Evolutionary conservation across 2,797 vertebrate genomes (phyloP), one percentile per base, ranked within the genome.

Genomic region (Rhinophrynus dorsalis): DNA sequence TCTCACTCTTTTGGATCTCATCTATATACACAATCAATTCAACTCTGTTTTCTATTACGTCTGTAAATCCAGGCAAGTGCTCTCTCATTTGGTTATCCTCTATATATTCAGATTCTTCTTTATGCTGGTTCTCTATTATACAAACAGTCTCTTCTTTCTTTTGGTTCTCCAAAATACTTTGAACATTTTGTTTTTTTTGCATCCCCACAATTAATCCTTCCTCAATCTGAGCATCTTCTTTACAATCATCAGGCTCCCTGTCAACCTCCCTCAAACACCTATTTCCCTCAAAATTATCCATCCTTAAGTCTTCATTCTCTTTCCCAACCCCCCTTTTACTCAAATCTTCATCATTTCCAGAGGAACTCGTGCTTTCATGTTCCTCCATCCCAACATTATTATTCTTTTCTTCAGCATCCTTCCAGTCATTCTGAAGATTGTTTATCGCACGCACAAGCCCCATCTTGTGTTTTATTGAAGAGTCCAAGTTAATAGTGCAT

Each of bases 401-500:
- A 6, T 48, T 55, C 5, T 11, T 21, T 4, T 3, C 21, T 6
- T 27, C 37, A 13, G 29, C 10, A 13, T 37, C 47, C 21, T 65
- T 64, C 68, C 68, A 72, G 13, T 72, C 68, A 17, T 72, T 72
- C 48, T 72, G 68, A 18, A 97, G 83, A 0, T 84, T 78, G 0
- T 75, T 76, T 4, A 89, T 80, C 0, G 85, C 90, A 4, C 93
- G 80, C 10, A 94, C 84, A 18, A 87, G 85, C n/a, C 87, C 92
- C 87, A 98, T 84, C 40, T 91, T 85, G 13, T 78, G 85, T 45
- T 82, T 92, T 33, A 98, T 92, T 0, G 93, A 92, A 8, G 83
- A 88, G 70, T 98, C 92, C 75, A 98, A 74, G 68, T 96, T 97
- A 51, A 98, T 92, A 0, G 91, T 96, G 2, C 73, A 86, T 0